These are phyloP conservation scores for Antitype chi DNA, from an alignment of 2,888 invertebrate genomes.

Conservation along the genomic window DNA sequence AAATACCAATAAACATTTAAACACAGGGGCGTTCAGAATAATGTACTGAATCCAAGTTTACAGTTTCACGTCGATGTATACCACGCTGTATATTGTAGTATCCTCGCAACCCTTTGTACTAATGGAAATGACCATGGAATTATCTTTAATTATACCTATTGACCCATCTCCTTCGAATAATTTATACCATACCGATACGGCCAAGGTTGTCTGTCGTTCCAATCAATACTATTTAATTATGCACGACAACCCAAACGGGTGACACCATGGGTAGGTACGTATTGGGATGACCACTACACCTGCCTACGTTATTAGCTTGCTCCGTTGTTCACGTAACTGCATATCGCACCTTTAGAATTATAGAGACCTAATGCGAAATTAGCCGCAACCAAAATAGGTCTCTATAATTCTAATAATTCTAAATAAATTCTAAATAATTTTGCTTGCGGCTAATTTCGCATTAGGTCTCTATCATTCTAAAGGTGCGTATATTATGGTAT, in stretches of 20 bases:
- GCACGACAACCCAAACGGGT: slow-evolving; percentile 37
- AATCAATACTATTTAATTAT: slow-evolving; percentile 61
- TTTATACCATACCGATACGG: slow-evolving; percentile 25
- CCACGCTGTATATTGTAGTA: background rate
- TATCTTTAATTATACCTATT: slow-evolving; percentile 11
- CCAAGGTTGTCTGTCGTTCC: slow-evolving; percentile 39
- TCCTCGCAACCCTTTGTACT: background rate
- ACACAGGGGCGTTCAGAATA: too few relatives aligned
- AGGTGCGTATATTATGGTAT: too few relatives aligned
- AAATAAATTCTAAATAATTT: too few relatives aligned
- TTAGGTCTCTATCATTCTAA: too few relatives aligned
- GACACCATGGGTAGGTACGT: background rate
- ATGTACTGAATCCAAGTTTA: too few relatives aligned
- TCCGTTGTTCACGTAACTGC: slow-evolving; percentile 22
- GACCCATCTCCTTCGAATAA: slow-evolving; percentile 14
- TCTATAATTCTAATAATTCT: too few relatives aligned
- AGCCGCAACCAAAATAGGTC: too few relatives aligned
- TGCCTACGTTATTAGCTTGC: slow-evolving; percentile 24
- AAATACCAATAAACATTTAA: too few relatives aligned
- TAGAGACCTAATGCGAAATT: too few relatives aligned
- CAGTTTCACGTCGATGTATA: too few relatives aligned
- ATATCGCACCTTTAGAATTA: too few relatives aligned
- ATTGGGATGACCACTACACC: slow-evolving; percentile 11
- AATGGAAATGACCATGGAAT: background rate
- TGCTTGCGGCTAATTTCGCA: too few relatives aligned